Percentiles rank a stretch among this genome's conserved stretches.
Conservation (phyloP, 1,140 invertebrate species). For the Metopolophium dirhodum region DNA sequence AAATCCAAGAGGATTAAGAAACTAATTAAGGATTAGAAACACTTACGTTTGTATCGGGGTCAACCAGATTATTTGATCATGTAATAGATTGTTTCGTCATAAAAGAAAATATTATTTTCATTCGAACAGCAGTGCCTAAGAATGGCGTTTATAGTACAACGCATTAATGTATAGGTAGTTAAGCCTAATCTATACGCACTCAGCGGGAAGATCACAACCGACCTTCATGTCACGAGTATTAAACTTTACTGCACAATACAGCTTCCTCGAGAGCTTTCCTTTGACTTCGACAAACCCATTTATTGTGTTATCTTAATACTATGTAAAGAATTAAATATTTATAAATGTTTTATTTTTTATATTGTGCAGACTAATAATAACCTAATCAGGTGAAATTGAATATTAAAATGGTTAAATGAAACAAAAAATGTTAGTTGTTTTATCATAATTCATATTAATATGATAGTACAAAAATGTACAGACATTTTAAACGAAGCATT, state of each 20-base stretch:
- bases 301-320: neutral
- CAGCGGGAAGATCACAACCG: neutral
- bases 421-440: neutral
- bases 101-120: conserved; percentile 15
- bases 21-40: no score
- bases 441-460: neutral
- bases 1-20: neutral
- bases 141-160: neutral
- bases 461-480: no score
- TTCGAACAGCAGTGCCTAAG: neutral
- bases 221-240: neutral
- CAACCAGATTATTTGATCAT: neutral
- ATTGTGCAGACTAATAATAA: neutral
- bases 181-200: neutral
- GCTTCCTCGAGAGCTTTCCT: neutral
- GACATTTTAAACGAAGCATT: no score
- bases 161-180: neutral
- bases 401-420: neutral
- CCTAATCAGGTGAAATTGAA: neutral
- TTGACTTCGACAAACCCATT: neutral
- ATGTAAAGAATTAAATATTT: neutral
- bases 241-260: neutral
- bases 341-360: neutral
- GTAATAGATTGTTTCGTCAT: neutral
- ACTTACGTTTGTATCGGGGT: neutral